These are phyloP conservation scores for Andricus curvator DNA, from an alignment of 2,888 invertebrate genomes.

Conservation along the genomic window DNA sequence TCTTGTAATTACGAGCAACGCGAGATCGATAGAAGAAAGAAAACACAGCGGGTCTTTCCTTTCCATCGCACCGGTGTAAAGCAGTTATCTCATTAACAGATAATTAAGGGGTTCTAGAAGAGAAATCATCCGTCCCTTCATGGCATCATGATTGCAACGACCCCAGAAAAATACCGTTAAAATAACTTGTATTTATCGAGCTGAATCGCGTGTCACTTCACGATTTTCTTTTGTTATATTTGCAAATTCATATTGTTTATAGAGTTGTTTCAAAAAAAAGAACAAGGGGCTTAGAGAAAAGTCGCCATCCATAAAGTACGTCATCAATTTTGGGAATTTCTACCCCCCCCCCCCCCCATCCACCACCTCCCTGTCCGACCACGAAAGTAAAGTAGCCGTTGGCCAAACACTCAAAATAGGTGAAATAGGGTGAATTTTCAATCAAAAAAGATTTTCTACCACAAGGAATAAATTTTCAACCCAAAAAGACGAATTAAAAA, in stretches of 20 bases:
- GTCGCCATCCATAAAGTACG: too few relatives aligned
- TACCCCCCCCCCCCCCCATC: too few relatives aligned
- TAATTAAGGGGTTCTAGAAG: slow-evolving; percentile 31
- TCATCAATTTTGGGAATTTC: too few relatives aligned
- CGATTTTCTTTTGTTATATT: neutral
- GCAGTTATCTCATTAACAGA: slow-evolving; percentile 40
- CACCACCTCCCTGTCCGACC: too few relatives aligned
- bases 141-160: slow-evolving; percentile 5
- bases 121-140: slow-evolving; percentile 19
- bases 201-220: slow-evolving; percentile 18
- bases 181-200: slow-evolving; percentile 4
- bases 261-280: neutral
- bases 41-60: slow-evolving; percentile 29
- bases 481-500: too few relatives aligned
- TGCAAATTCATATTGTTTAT: neutral
- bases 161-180: slow-evolving; percentile 28
- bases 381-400: too few relatives aligned
- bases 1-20: slow-evolving; percentile 31
- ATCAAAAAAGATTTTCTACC: too few relatives aligned
- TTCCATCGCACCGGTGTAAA: slow-evolving; percentile 22
- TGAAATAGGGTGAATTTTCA: too few relatives aligned
- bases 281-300: neutral
- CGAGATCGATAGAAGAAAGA: slow-evolving; percentile 36
- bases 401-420: too few relatives aligned
- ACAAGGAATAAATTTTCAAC: too few relatives aligned